These are phyloP conservation scores for Drosophila hydei DNA, from an alignment of 1,140 invertebrate species.

Conservation along the genomic window DNA sequence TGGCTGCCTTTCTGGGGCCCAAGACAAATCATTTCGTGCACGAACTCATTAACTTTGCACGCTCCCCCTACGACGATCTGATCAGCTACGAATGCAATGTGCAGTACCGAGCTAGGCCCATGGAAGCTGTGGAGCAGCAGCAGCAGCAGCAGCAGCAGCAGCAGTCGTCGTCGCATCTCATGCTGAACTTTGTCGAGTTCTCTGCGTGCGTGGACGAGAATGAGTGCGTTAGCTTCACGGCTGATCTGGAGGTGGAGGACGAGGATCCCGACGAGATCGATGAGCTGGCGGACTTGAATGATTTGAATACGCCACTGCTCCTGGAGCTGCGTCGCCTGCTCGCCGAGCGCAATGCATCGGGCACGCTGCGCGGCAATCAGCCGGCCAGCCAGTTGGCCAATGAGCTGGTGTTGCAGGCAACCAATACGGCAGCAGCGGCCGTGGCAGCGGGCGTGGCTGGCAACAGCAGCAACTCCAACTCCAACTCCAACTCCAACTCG, in stretches of 20 bases:
- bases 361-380: not conserved
- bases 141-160: too few relatives aligned
- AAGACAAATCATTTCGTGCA: slow-evolving; percentile 93
- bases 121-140: not conserved
- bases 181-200: slow-evolving; percentile 50
- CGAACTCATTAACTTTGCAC: slow-evolving; percentile 94
- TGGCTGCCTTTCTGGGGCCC: slow-evolving; percentile 85
- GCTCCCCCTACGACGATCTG: slow-evolving; percentile 89
- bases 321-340: slow-evolving; percentile 2
- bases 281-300: not conserved
- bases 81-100: slow-evolving; percentile 61
- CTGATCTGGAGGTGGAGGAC: slow-evolving; percentile 36
- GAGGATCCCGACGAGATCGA: slow-evolving; percentile 36
- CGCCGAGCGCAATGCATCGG: not conserved
- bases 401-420: not conserved
- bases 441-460: not conserved
- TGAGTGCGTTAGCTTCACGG: slow-evolving; percentile 38
- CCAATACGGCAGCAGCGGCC: rapidly evolving
- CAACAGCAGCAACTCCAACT: not conserved
- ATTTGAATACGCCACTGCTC: not conserved
- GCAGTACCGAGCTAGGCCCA: slow-evolving; percentile 19
- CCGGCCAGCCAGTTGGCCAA: not conserved
- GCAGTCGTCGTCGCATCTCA: too few relatives aligned
- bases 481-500: too few relatives aligned
- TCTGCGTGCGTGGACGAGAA: slow-evolving; percentile 44